Base-by-base conservation (phyloP, 2,113 vertebrate species). In the Limnothrissa miodon region DNA sequence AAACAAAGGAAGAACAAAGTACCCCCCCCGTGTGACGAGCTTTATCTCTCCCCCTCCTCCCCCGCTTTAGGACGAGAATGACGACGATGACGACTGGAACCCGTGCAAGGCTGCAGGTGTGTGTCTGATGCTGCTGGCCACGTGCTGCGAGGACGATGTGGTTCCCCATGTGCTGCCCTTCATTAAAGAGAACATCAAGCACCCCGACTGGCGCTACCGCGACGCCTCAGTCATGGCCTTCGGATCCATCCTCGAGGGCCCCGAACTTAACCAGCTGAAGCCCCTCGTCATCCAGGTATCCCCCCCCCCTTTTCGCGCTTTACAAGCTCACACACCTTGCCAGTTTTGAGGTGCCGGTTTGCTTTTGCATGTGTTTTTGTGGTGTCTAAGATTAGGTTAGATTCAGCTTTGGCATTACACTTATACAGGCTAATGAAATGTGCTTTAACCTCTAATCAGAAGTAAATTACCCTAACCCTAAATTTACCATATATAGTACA, bases 221-320 rank as follows among this genome's bases (percentile, higher is more conserved):
- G 98, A 99, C n/a, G 98, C 97, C 1, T 97, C 97, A 0, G 96
- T 99, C 89, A 98, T 99, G 98, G 98, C 98, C 46, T 99, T 99
- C 21, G 98, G 98, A 0, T 97, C 96, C 87, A 99, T 99, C 88
- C 94, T 99, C 86, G 98, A 99, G 83, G 98, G 98, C 23, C 98
- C 98, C 0, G 98, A 99, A 79, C 96, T 98, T 25, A 98, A 94
- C 94, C 98, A 98, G 90, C 96, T 99, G 79, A 99, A 99, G 89
- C 97, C 98, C 0, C 94, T 99, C 0, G 97, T 98, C 81, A 96
- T 98, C 78, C 97, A 99, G 96, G 97, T 98, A 23, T 10, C 2
- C 10, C 62, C n/a, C n/a, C n/a, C n/a, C n/a, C n/a, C n/a, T n/a
- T n/a, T n/a, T n/a, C n/a, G n/a, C n/a, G n/a, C n/a, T n/a, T n/a